Evolutionary conservation across 2,797 vertebrate genomes (phyloP).

Genomic region (Champsocephalus gunnari): DNA sequence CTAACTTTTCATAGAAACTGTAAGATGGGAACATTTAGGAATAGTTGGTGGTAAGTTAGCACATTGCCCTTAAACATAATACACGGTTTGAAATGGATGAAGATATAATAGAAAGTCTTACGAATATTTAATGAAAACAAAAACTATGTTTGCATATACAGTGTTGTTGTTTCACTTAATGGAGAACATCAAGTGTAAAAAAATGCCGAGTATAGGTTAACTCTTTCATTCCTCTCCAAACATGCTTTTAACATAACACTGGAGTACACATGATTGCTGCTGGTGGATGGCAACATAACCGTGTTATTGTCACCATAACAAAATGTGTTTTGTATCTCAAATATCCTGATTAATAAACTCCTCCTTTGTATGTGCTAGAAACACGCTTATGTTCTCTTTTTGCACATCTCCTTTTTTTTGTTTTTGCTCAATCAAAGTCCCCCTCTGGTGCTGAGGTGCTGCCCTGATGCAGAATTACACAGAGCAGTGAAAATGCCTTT

Average conservation of each 20-base stretch:
- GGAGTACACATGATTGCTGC: conserved; percentile 22
- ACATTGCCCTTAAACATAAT: conserved; percentile 56
- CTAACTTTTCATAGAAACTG: conserved; percentile 25
- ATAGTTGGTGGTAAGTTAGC: conserved; percentile 40
- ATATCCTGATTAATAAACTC: conserved; percentile 69
- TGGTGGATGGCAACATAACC: conserved; percentile 57
- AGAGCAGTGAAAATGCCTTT: conserved; percentile 75
- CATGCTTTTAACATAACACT: conserved; percentile 45
- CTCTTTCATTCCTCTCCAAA: conserved; percentile 65
- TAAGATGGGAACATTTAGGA: conserved; percentile 53
- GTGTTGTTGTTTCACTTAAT: conserved; percentile 26
- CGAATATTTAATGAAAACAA: conserved; percentile 22
- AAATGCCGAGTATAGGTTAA: conserved; percentile 41
- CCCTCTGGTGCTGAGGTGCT: conserved; percentile 55
- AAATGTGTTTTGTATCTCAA: conserved; percentile 69
- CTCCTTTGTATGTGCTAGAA: conserved; percentile 22
- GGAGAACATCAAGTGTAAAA: conserved; percentile 29
- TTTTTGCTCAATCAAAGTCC: conserved; percentile 33
- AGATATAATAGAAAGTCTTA: conserved; percentile 43
- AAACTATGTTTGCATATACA: conserved; percentile 21
- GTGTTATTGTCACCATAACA: conserved; percentile 55
- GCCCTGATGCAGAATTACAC: conserved; percentile 71
- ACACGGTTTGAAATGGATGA: conserved; percentile 24
- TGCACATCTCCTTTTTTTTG: conserved; percentile 24
- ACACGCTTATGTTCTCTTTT: conserved; percentile 16